Conservation (phyloP, 2,113 vertebrate genomes). For the Cephalopterus ornatus region DNA sequence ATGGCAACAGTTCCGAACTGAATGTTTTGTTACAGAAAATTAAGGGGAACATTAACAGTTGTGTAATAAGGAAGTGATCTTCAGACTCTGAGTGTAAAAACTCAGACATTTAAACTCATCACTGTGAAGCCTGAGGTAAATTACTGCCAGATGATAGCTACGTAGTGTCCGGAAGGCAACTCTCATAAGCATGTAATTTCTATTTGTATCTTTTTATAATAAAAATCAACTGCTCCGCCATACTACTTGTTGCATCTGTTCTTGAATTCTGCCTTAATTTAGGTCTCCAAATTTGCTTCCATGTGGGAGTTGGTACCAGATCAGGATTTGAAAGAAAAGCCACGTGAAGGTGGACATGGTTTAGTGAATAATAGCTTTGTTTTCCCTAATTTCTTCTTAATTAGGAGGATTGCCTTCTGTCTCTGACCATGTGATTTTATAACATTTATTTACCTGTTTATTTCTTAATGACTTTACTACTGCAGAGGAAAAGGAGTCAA, state of each 20-base stretch:
- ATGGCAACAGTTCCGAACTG: not conserved
- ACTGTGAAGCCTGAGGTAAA: not conserved
- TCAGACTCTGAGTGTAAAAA: not conserved
- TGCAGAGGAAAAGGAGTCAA: rapidly evolving
- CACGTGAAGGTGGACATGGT: rapidly evolving
- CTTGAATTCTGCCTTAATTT: not conserved
- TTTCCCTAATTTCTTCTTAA: not conserved
- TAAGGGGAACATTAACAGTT: not conserved
- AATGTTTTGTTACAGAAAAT: not conserved
- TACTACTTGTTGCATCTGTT: not conserved
- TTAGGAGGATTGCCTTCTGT: not conserved
- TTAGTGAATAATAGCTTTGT: not conserved
- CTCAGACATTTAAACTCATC: not conserved
- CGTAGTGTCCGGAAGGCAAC: not conserved
- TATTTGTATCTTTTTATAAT: not conserved
- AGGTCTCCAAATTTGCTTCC: not conserved
- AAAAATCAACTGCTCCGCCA: not conserved
- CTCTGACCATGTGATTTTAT: not conserved
- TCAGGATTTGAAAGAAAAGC: not conserved
- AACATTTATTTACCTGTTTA: not conserved
- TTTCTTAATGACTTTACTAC: not conserved
- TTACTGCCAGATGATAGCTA: not conserved
- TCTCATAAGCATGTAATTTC: not conserved
- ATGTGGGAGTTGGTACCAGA: not conserved
- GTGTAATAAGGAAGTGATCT: not conserved